A percentile compares a stretch with the other conserved stretches of the same genome.
Conservation (phyloP, 1,140 invertebrate genomes). For the Odontomachus brunneus region DNA sequence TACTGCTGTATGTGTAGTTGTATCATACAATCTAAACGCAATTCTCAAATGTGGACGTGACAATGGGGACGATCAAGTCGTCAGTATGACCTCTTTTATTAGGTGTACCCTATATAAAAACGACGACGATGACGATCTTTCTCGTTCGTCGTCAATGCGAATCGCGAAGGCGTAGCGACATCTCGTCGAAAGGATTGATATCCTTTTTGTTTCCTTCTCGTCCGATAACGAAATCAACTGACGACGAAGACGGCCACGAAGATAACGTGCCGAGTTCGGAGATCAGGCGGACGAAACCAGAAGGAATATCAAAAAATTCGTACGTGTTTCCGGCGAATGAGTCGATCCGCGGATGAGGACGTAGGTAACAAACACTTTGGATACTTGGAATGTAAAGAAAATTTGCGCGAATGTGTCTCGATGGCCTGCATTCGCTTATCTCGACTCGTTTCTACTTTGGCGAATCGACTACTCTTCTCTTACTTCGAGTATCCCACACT, state of each 20-base stretch:
- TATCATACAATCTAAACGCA: constrained; percentile 67
- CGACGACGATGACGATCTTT: constrained; percentile 13
- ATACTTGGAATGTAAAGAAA: constrained; percentile 16
- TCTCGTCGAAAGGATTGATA: constrained; percentile 64
- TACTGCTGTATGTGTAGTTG: constrained; percentile 73
- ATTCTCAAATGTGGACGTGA: constrained; percentile 59
- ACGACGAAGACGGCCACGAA: too few species aligned
- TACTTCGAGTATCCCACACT: constrained; percentile 10
- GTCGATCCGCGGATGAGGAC: neutral
- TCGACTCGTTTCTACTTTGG: neutral
- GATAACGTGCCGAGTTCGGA: neutral
- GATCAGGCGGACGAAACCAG: neutral
- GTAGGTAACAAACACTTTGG: constrained; percentile 10
- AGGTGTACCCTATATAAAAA: constrained; percentile 32
- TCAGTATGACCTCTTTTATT: constrained; percentile 20
- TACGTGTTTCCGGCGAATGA: constrained; percentile 6
- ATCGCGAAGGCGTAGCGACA: neutral
- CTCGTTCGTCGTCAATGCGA: constrained; percentile 6
- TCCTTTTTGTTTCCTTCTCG: constrained; percentile 69
- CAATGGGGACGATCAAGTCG: constrained; percentile 60
- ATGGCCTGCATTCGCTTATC: constrained; percentile 7
- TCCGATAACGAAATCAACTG: neutral
- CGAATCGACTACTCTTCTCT: neutral
- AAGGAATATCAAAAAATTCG: constrained; percentile 8
- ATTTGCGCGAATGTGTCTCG: neutral